Base-by-base conservation (phyloP, 2,888 invertebrate genomes). In the Hypena proboscidalis region DNA sequence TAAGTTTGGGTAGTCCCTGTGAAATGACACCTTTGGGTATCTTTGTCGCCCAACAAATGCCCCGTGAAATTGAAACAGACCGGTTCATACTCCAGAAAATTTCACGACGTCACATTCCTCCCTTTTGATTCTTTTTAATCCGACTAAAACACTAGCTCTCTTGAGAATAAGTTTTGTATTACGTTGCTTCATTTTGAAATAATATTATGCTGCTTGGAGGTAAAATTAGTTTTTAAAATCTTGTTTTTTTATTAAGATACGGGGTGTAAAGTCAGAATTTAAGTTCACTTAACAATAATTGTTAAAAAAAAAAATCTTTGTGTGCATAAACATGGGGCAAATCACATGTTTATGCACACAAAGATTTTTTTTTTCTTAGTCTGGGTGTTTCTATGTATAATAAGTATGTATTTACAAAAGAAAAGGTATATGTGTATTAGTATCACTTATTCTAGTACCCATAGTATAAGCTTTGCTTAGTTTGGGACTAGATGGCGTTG, bases 21-120 rank as follows among this genome's bases (percentile, higher is more conserved):
- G 77, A 81, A 88, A 89, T 85, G 85, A 85, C 85, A 85, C 88
- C 88, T 85, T 77, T 75, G 88, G 88, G 88, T 77, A 76, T 85
- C 81, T 84, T 87, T 83, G 79, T 80, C 81, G 83, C 83, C 83
- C 80, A 77, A 77, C 88, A 87, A 89, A 88, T 83, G 85, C 82
- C 77, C 86, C 89, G 89, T 89, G 88, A 89, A 89, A 90, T 90
- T 89, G 88, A 86, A 87, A 87, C 83, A 79, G 81, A 82, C 83
- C 76, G 78, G 78, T 74, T 79, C 75, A 78, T 79, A 76, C 71
- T 72, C 71, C 67, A 69, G 74, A 79, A 81, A 77, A 77, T 77
- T 62, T 80, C 73, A 64, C 60, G 61, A 56, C 67, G 72, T 67
- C 73, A 72, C 70, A 74, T 73, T 65, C 70, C 62, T 71, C 68